Evolutionary conservation across 1,140 invertebrate genomes (phyloP), one percentile per base, ranked within the genome.

Genomic region (Ips typographus): DNA sequence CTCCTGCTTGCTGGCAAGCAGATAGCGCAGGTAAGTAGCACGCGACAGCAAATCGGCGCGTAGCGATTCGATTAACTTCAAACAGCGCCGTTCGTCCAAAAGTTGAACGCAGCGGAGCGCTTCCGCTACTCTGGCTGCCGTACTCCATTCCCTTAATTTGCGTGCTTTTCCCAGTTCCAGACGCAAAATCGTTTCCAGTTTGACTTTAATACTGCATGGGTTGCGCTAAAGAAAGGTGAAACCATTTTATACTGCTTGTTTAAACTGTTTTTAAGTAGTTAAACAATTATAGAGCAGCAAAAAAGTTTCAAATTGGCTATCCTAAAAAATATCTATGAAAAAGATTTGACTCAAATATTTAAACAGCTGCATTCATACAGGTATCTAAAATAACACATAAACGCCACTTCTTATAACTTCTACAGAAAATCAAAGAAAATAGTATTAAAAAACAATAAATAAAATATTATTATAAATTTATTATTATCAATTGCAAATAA

Each of bases 101-200:
- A 89, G 81, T 57, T 86, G 82, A 36, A 96, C 84, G 77, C 93
- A 95, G 39, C 95, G 85, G 61, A 97, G 80, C 1, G 94, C 93
- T 82, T 96, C 90, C 0, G 82, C 77, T 2, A 97, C 83, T 77
- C 95, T 91, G n/a, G 94, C 93, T 55, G 93, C 89, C 44, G 91
- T 82, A 39, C 89, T 87, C 76, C 91, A 86, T 76, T 96, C 88
- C 74, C 93, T 91, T 52, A 94, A 83, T 80, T 94, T 94, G 41
- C 94, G 89, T 53, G 94, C 93, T 82, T 95, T 94, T 6, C 94
- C 93, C 66, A 96, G 81, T 79, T 95, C 92, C 6, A 93, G 84
- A 75, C 90, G 86, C 36, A 95, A 82, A 76, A 94, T 88, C 8
- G 86, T 85, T 43, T 91, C 84, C 22, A 93, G 77, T 73, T 90